Conservation (phyloP, 2,888 invertebrate genomes). For the Apomyelois bistriatella region DNA sequence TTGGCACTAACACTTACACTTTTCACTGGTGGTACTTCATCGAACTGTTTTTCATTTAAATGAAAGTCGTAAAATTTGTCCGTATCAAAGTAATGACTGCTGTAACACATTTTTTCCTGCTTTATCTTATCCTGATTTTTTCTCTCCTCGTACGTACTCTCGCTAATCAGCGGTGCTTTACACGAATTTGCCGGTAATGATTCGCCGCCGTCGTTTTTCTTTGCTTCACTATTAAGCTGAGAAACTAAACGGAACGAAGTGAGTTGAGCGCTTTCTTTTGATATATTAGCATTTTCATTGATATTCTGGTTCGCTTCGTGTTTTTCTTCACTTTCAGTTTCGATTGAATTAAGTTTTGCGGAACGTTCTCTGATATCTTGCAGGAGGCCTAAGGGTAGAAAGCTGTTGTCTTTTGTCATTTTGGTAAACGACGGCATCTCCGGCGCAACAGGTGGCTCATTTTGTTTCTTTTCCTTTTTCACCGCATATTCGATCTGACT, state of each 20-base stretch:
- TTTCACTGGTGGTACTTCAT: constrained; percentile 59
- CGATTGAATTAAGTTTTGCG: constrained; percentile 69
- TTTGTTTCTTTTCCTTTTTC: constrained; percentile 64
- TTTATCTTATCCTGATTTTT: constrained; percentile 74
- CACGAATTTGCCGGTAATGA: constrained; percentile 44
- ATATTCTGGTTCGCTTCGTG: constrained; percentile 64
- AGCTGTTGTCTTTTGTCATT: constrained; percentile 63
- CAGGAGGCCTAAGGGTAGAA: constrained; percentile 83
- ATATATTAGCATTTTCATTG: constrained; percentile 68
- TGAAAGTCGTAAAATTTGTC: constrained; percentile 92
- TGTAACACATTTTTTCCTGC: constrained; percentile 65
- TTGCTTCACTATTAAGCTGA: constrained; percentile 65
- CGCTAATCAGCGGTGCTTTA: constrained; percentile 78
- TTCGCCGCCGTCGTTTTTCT: constrained; percentile 47
- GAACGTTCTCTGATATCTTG: constrained; percentile 85
- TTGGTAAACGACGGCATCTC: constrained; percentile 52
- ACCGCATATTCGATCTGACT: constrained; percentile 58
- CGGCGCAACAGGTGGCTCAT: constrained; percentile 53
- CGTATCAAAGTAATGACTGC: constrained; percentile 83
- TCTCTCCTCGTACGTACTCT: constrained; percentile 85
- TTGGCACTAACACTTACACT: constrained; percentile 67
- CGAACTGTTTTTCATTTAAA: constrained; percentile 85
- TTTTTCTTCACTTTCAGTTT: constrained; percentile 66
- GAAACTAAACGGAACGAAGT: constrained; percentile 77
- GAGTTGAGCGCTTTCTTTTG: constrained; percentile 72